Evolutionary conservation across 2,888 invertebrate genomes (phyloP).

Genomic region (Caenorhabditis sp.): DNA sequence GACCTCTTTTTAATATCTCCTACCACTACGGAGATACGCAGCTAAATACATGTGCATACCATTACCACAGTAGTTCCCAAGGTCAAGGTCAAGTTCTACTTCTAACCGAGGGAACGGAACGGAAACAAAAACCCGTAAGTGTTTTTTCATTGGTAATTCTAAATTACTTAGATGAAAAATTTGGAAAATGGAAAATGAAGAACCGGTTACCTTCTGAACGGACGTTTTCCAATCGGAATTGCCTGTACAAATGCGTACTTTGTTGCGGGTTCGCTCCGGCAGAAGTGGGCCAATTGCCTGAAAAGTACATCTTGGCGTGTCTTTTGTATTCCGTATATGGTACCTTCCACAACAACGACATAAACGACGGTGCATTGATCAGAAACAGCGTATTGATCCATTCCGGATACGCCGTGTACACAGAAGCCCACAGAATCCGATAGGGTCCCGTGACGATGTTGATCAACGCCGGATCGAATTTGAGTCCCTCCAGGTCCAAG

Average conservation of each 20-base stretch:
- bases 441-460: constrained; percentile 78
- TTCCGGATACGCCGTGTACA: constrained; percentile 78
- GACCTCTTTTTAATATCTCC: too few species aligned
- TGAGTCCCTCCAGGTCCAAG: constrained; percentile 76
- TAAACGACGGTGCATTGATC: constrained; percentile 77
- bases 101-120: too few species aligned
- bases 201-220: constrained; percentile 61
- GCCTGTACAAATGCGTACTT: constrained; percentile 71
- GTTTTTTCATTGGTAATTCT: too few species aligned
- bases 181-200: too few species aligned
- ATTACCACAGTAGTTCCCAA: too few species aligned
- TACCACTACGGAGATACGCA: too few species aligned
- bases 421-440: constrained; percentile 76
- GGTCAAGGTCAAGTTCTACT: too few species aligned
- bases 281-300: constrained; percentile 73
- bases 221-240: constrained; percentile 68
- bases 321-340: neutral
- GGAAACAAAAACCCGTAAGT: neutral
- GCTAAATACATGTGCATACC: too few species aligned
- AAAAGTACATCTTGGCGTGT: neutral
- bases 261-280: constrained; percentile 76
- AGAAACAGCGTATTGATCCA: constrained; percentile 75
- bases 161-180: too few species aligned
- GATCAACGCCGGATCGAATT: constrained; percentile 74
- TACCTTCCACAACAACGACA: constrained; percentile 75